These are phyloP conservation scores for Mionectes olivaceus DNA, from an alignment of 2,797 vertebrate species.

Conservation along the genomic window DNA sequence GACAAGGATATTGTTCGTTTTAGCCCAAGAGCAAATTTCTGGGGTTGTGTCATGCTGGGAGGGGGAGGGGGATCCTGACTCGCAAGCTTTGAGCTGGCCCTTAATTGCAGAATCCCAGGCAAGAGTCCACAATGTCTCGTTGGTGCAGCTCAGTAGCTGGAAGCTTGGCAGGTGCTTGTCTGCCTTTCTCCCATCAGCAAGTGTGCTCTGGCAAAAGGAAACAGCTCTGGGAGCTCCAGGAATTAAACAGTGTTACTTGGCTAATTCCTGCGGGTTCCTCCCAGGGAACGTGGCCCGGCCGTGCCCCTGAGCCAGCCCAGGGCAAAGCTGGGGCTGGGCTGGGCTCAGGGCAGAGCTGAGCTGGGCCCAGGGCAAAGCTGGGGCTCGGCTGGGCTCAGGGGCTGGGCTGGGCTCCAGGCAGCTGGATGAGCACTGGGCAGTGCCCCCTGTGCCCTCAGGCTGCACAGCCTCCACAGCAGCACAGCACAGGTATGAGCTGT, in stretches of 20 bases:
- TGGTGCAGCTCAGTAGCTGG: slow-evolving; percentile 20
- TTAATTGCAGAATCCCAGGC: slow-evolving; percentile 36
- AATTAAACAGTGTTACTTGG: not conserved
- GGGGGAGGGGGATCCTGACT: not conserved
- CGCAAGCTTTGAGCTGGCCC: slow-evolving; percentile 11
- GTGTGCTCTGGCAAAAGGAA: not conserved
- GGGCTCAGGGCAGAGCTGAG: not conserved
- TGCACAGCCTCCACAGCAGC: not conserved
- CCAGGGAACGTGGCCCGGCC: accelerated
- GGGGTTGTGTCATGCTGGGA: slow-evolving; percentile 22
- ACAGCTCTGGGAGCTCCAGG: not conserved
- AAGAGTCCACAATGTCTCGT: not conserved
- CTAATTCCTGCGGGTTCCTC: not conserved
- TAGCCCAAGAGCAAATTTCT: slow-evolving; percentile 58
- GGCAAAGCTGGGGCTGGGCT: not conserved
- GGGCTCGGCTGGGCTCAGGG: not conserved
- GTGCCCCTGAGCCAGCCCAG: not conserved
- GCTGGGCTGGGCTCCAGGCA: not conserved
- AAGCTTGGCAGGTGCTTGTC: slow-evolving; percentile 42
- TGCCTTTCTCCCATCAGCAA: not conserved
- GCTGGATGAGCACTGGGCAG: not conserved
- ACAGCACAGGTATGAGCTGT: accelerated
- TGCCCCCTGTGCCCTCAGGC: not conserved
- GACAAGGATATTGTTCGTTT: slow-evolving; percentile 49
- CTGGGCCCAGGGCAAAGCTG: not conserved